A percentile compares a stretch with the other conserved stretches of the same genome.
Evolutionary conservation across 2,797 vertebrate genomes (phyloP).

Genomic region (Gallinago stenura): DNA sequence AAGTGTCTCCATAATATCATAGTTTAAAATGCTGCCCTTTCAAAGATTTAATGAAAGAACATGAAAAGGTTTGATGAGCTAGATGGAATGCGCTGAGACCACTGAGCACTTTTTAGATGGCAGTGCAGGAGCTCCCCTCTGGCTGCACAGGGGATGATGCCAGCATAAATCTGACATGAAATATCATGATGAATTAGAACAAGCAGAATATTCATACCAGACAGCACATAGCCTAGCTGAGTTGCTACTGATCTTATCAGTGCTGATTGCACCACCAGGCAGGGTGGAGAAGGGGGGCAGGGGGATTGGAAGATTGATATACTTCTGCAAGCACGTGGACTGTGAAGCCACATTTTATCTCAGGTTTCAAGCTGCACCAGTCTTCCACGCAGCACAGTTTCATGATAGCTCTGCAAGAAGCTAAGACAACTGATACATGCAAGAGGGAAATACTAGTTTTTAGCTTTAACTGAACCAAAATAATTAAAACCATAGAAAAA

Average conservation of each 20-base stretch:
- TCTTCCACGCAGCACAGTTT: fast-evolving
- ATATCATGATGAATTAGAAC: background rate
- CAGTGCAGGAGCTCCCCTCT: background rate
- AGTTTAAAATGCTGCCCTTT: background rate
- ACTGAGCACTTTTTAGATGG: background rate
- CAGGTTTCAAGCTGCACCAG: background rate
- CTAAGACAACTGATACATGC: fast-evolving
- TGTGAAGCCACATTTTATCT: background rate
- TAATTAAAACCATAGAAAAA: background rate
- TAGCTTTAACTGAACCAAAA: background rate
- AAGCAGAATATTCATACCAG: background rate
- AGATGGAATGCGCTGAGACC: background rate
- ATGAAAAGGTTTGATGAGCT: background rate
- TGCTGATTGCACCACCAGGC: fast-evolving
- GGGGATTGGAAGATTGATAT: fast-evolving
- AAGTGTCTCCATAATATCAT: background rate
- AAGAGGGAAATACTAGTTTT: background rate
- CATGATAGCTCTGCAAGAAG: background rate
- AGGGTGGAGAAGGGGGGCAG: fast-evolving
- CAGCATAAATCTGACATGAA: background rate
- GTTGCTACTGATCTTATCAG: background rate
- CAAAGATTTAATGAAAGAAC: background rate
- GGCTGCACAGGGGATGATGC: background rate
- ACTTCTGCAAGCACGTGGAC: background rate
- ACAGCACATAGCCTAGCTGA: background rate